Evolutionary conservation across 2,888 invertebrate genomes (phyloP), one percentile per base, ranked within the genome.

Genomic region (Drosophila kambysellisi): DNA sequence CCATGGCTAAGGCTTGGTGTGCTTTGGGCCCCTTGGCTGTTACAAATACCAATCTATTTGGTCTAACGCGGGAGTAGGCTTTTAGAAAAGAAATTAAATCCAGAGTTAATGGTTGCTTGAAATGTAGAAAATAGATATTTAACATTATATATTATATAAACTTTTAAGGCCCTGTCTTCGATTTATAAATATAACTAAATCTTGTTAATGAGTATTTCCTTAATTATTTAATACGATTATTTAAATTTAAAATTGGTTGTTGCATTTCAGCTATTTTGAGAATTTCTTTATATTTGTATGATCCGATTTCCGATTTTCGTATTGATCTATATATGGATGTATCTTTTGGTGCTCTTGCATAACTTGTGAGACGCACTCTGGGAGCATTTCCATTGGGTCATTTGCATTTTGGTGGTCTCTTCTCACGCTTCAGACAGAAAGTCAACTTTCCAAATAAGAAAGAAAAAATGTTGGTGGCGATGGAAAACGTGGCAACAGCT

Each of bases 371-470:
- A 46, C 46, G 25, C 25, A 15, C 25, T 25, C 15, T 8, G 46
- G 46, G 17, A 15, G 25, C 53, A 66, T 73, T 74, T 74, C 43
- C 59, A 71, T 43, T 46, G 20, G 62, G 30, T 60, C 50, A 74
- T 79, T 68, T 76, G 79, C 76, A 76, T 74, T 64, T 61, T 50
- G 30, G 39, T 51, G 46, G 25, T 2, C 62, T 57, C 65, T 77
- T 77, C 76, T 70, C 76, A 77, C 76, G 76, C 75, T 65, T 46
- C 32, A 39, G 60, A 64, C 70, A n/a, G 59, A 70, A 74, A 79
- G 65, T 79, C 58, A 70, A 75, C 76, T 77, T 77, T 77, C 79
- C 79, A 74, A 74, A 64, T 63, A 48, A 48, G 33, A 25, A 25
- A 15, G 20, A 20, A 25, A 25, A 46, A 46, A 15, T 46, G 7